phyloP scores from a whole-genome alignment of 2,797 vertebrate genomes.

The Heliangelus exortis region DNA sequence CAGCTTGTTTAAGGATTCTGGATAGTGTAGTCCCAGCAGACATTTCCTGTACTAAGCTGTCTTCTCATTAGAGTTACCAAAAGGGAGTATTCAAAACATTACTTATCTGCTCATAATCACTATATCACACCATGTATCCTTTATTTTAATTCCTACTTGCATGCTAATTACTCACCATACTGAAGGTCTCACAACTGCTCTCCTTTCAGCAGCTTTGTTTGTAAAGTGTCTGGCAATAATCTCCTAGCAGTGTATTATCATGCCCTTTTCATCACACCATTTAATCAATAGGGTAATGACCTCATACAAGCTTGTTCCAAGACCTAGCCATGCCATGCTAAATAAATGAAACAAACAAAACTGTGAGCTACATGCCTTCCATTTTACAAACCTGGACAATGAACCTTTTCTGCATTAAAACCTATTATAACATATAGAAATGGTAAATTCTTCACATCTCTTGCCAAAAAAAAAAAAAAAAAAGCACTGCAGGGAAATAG shows the following conservation, averaged over 20 bases:
- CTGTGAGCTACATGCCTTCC: background rate
- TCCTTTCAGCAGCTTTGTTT: constrained; percentile 77
- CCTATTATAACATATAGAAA: constrained; percentile 25
- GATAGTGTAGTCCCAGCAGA: constrained; percentile 44
- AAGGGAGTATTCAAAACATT: constrained; percentile 53
- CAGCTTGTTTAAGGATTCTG: constrained; percentile 54
- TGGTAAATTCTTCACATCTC: constrained; percentile 33
- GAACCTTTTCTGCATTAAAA: constrained; percentile 47
- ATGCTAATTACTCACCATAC: constrained; percentile 71
- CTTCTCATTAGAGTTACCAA: constrained; percentile 61
- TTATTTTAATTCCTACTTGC: constrained; percentile 62
- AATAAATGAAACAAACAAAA: constrained; percentile 74
- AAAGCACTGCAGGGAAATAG: background rate
- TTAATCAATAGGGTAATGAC: constrained; percentile 81
- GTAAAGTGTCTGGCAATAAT: constrained; percentile 79
- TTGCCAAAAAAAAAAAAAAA: constrained; percentile 11
- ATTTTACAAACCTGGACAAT: constrained; percentile 33
- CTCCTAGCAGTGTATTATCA: constrained; percentile 75
- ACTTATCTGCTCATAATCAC: constrained; percentile 67
- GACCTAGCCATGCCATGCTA: constrained; percentile 65
- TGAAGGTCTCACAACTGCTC: constrained; percentile 68
- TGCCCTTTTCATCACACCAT: constrained; percentile 79
- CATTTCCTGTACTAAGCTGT: constrained; percentile 40
- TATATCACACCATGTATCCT: constrained; percentile 50
- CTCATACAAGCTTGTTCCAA: constrained; percentile 61